Evolutionary conservation across 2,888 invertebrate species (phyloP).

Genomic region (Polymixis flavicincta): DNA sequence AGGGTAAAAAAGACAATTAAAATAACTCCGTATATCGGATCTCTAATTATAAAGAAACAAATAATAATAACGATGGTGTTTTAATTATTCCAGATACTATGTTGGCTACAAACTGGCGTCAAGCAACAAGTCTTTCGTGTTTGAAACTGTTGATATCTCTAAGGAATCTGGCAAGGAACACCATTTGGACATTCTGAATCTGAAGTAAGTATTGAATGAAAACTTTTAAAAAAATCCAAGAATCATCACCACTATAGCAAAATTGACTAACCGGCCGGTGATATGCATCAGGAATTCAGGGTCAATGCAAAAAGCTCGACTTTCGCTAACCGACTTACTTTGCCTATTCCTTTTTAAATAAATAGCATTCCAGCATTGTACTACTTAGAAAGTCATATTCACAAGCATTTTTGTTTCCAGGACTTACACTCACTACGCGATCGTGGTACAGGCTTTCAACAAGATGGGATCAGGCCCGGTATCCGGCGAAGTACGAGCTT

Average conservation of each 20-base stretch:
- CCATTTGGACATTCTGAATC: conserved; percentile 94
- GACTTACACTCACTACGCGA: conserved; percentile 98
- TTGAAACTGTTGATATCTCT: conserved; percentile 97
- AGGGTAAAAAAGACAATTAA: conserved; percentile 76
- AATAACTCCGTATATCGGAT: neutral
- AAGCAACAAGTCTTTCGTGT: conserved; percentile 96
- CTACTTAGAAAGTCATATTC: neutral
- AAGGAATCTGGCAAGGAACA: conserved; percentile 98
- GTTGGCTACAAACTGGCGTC: conserved; percentile 96
- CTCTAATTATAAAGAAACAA: neutral
- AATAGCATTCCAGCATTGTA: neutral
- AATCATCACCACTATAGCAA: neutral
- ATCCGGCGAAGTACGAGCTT: conserved; percentile 96
- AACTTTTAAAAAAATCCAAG: neutral
- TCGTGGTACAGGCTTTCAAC: conserved; percentile 98
- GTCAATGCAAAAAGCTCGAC: neutral
- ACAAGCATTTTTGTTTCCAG: conserved; percentile 77
- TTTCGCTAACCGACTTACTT: neutral
- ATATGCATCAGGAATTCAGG: neutral
- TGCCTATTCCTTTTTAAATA: neutral
- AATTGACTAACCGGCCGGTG: neutral
- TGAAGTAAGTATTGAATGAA: conserved; percentile 89
- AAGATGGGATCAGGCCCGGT: conserved; percentile 98
- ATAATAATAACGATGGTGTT: neutral
- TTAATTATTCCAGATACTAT: conserved; percentile 93